Conservation (phyloP, 1,140 invertebrate genomes). For the Brachionus rotundiformis region DNA sequence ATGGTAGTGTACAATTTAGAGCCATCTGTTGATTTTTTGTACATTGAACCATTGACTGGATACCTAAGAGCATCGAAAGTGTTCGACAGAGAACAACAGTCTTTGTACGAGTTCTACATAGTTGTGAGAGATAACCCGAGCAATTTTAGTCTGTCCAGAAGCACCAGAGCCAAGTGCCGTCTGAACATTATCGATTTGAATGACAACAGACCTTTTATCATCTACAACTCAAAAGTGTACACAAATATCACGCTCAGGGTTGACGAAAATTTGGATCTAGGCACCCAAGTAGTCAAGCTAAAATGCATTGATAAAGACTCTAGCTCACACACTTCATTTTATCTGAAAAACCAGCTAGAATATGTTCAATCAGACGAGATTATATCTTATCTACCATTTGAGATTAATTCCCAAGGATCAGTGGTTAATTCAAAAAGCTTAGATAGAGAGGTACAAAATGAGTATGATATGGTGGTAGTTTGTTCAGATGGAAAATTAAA, state of each 20-base stretch:
- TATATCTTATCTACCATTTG: not conserved
- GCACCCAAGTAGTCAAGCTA: not conserved
- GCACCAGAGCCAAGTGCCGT: not conserved
- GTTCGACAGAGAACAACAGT: slow-evolving; percentile 23
- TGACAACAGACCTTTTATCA: not conserved
- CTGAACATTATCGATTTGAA: slow-evolving; percentile 25
- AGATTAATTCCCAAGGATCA: not conserved
- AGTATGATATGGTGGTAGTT: not conserved
- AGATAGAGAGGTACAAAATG: not conserved
- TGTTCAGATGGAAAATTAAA: slow-evolving; percentile 12
- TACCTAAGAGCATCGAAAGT: not conserved
- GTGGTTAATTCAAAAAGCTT: not conserved
- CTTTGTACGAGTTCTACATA: not conserved
- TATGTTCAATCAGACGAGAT: not conserved
- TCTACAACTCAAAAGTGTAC: not conserved
- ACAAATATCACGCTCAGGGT: not conserved
- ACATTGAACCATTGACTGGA: slow-evolving; percentile 22
- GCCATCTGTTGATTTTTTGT: not conserved
- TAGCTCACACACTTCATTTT: not conserved
- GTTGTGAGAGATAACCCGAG: not conserved
- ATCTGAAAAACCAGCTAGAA: not conserved
- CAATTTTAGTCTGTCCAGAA: not conserved
- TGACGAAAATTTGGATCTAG: not conserved
- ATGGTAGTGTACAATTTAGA: not conserved
- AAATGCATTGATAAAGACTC: not conserved